Conservation (phyloP, 1,140 invertebrate genomes). For the Acyrthosiphon pisum region DNA sequence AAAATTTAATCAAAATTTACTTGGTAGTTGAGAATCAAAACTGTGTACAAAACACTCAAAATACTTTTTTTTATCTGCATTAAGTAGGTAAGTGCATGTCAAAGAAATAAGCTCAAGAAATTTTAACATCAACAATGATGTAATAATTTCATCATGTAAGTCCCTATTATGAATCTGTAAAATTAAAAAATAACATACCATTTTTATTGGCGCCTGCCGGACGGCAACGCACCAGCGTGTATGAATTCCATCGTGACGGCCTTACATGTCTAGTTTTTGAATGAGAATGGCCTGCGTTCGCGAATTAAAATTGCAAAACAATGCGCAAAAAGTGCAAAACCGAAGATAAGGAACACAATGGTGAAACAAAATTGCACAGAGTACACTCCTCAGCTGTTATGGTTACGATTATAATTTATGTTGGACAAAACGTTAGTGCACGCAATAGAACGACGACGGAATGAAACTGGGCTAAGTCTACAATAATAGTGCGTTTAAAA, state of each 20-base stretch:
- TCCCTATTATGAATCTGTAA: not conserved
- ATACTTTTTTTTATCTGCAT: not conserved
- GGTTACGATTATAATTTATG: not conserved
- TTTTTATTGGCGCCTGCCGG: not conserved
- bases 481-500: not conserved
- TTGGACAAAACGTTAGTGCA: not conserved
- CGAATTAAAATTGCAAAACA: not conserved
- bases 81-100: not conserved
- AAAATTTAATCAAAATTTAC: not conserved
- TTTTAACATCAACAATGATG: constrained; percentile 1
- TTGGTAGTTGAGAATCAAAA: not conserved
- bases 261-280: not conserved
- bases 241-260: not conserved
- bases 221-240: not conserved
- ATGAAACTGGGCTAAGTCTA: constrained; percentile 7
- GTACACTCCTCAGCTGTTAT: constrained; percentile 15
- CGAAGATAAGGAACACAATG: not conserved
- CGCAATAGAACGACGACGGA: not conserved
- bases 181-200: not conserved
- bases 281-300: not conserved
- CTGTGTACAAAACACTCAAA: not conserved
- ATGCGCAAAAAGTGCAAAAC: not conserved
- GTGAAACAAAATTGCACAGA: not conserved
- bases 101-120: not conserved
- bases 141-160: not conserved